A percentile compares a stretch with the other conserved stretches of the same genome.
phyloP scores from a whole-genome alignment of 2,113 vertebrate genomes.

The Hystrix cristata region DNA sequence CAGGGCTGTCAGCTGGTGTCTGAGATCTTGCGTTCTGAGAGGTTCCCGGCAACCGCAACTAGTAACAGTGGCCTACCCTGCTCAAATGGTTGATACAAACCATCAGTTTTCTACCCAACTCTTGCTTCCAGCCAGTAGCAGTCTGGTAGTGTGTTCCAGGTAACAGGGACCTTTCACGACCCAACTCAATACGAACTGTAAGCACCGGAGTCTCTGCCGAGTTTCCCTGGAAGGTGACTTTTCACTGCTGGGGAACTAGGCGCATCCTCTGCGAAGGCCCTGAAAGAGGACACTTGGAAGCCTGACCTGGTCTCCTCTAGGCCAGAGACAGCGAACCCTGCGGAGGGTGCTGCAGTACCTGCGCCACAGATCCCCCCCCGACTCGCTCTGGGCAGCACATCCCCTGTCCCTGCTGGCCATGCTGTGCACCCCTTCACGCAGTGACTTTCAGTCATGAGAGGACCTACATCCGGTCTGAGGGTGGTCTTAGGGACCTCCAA shows the following conservation, averaged over 20 bases:
- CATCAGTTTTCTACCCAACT: neutral
- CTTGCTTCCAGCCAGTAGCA: neutral
- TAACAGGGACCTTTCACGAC: too few relatives aligned
- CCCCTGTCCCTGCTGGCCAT: neutral
- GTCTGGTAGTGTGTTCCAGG: neutral
- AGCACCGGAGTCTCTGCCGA: neutral
- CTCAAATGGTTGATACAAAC: neutral
- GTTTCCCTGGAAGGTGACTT: neutral
- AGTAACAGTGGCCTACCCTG: neutral
- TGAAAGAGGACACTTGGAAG: neutral
- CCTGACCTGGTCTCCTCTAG: neutral
- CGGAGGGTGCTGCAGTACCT: too few relatives aligned
- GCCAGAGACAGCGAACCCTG: too few relatives aligned
- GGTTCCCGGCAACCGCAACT: neutral
- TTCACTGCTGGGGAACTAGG: neutral
- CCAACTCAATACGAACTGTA: neutral
- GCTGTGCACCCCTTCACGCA: neutral
- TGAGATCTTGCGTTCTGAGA: neutral
- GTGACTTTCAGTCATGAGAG: neutral
- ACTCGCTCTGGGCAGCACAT: neutral
- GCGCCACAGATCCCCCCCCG: too few relatives aligned
- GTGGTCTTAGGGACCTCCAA: neutral
- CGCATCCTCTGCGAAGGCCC: neutral
- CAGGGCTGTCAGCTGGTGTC: neutral
- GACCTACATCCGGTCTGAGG: neutral